phyloP scores from a whole-genome alignment of 1,140 invertebrate genomes.

The Tetramorium parvispinum region DNA sequence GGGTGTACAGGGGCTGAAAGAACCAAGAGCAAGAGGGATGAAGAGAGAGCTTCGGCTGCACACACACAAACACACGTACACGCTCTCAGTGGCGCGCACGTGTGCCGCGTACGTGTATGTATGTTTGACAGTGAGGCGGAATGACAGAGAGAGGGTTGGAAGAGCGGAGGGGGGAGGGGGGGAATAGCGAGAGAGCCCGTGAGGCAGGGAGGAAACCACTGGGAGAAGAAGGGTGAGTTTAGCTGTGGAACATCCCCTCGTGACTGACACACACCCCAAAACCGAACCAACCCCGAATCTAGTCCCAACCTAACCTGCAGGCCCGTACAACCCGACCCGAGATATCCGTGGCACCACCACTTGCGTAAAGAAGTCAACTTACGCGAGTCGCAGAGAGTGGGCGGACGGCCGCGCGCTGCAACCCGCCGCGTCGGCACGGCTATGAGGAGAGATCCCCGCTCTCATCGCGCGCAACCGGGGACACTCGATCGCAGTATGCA shows the following conservation, averaged over 20 bases:
- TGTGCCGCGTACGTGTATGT: not conserved
- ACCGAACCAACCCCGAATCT: slow-evolving; percentile 63
- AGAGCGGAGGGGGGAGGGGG: not conserved
- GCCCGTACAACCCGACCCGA: slow-evolving; percentile 19
- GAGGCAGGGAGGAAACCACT: slow-evolving; percentile 33
- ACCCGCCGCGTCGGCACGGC: not conserved
- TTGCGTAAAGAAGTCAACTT: slow-evolving; percentile 66
- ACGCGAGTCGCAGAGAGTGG: slow-evolving; percentile 31
- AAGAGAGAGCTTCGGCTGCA: slow-evolving; percentile 23
- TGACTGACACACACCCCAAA: slow-evolving; percentile 69
- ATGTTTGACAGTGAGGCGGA: slow-evolving; percentile 37
- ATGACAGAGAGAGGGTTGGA: slow-evolving; percentile 31
- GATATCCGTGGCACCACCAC: slow-evolving; percentile 47
- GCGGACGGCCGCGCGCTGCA: not conserved
- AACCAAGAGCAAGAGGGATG: slow-evolving; percentile 42
- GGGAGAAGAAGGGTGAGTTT: slow-evolving; percentile 52
- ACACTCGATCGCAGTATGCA: slow-evolving; percentile 4
- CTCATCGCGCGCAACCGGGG: not conserved
- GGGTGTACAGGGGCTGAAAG: slow-evolving; percentile 69
- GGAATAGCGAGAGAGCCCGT: slow-evolving; percentile 33
- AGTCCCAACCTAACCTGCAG: slow-evolving; percentile 53
- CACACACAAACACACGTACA: not conserved
- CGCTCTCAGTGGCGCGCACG: slow-evolving; percentile 16
- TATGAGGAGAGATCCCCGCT: not conserved
- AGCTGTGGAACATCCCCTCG: slow-evolving; percentile 45